A percentile compares a stretch with the other conserved stretches of the same genome.
Conservation (phyloP, 2,113 vertebrate species). For the Sapayoa aenigma region DNA sequence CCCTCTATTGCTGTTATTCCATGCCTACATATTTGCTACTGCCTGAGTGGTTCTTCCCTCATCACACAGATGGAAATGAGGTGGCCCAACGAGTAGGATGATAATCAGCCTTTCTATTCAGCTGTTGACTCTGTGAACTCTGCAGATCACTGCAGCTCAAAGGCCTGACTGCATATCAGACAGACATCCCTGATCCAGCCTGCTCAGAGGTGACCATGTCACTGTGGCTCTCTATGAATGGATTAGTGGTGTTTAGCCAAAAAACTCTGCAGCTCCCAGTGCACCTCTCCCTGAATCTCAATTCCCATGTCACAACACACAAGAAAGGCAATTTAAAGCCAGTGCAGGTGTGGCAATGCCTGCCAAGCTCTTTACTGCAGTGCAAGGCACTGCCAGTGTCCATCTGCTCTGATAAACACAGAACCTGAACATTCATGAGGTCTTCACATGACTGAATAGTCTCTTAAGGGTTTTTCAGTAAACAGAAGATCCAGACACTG, state of each 20-base stretch:
- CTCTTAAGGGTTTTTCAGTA: background rate
- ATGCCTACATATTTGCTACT: background rate
- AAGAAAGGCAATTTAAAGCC: background rate
- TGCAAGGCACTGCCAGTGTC: background rate
- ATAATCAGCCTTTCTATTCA: constrained; percentile 5
- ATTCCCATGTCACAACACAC: background rate
- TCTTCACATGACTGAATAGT: background rate
- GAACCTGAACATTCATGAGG: background rate
- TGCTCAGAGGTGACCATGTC: background rate
- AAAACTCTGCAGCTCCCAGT: background rate
- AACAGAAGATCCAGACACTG: background rate
- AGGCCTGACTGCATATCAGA: background rate
- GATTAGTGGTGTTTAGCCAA: background rate
- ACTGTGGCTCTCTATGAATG: background rate
- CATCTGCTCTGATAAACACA: background rate
- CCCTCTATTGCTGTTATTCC: background rate
- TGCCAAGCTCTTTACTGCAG: background rate
- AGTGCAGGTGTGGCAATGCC: background rate
- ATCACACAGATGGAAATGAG: background rate
- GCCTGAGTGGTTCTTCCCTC: background rate
- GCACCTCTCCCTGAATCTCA: background rate
- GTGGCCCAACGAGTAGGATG: background rate
- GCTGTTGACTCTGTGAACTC: background rate
- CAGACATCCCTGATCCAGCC: constrained; percentile 5
- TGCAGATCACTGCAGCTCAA: constrained; percentile 10